Evolutionary conservation across 1,140 invertebrate genomes (phyloP).

Genomic region (Neodiprion virginianus): DNA sequence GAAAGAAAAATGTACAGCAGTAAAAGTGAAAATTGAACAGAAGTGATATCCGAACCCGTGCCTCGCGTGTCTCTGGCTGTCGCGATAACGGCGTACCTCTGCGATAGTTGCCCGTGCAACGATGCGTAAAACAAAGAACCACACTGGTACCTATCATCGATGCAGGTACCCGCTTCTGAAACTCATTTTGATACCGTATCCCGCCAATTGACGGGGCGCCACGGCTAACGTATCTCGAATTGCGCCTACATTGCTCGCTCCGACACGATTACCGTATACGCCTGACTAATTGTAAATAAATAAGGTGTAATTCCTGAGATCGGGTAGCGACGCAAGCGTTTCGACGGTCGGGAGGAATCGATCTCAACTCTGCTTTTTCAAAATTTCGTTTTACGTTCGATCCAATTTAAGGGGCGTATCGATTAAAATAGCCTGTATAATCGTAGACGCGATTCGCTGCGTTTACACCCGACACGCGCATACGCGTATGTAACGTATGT

Average conservation of each 20-base stretch:
- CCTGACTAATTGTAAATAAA: not conserved
- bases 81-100: not conserved
- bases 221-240: too few species aligned
- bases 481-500: not conserved
- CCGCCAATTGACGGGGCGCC: too few species aligned
- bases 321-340: too few species aligned
- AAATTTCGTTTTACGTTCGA: too few species aligned
- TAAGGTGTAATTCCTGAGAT: not conserved
- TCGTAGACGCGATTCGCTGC: too few species aligned
- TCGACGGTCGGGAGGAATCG: too few species aligned
- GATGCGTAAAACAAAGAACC: not conserved
- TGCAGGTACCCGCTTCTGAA: constrained; percentile 2
- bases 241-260: not conserved
- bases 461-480: not conserved
- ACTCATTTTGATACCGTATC: too few species aligned
- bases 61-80: not conserved
- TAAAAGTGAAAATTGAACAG: too few species aligned
- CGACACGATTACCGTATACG: not conserved
- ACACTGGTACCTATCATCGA: not conserved
- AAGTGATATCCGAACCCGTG: not conserved
- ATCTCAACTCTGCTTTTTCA: too few species aligned
- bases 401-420: too few species aligned
- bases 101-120: not conserved
- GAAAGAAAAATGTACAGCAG: too few species aligned
- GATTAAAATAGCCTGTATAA: too few species aligned